A percentile compares a stretch with the other conserved stretches of the same genome.
Evolutionary conservation across 2,888 invertebrate genomes (phyloP).

Genomic region (Phasia obesa): DNA sequence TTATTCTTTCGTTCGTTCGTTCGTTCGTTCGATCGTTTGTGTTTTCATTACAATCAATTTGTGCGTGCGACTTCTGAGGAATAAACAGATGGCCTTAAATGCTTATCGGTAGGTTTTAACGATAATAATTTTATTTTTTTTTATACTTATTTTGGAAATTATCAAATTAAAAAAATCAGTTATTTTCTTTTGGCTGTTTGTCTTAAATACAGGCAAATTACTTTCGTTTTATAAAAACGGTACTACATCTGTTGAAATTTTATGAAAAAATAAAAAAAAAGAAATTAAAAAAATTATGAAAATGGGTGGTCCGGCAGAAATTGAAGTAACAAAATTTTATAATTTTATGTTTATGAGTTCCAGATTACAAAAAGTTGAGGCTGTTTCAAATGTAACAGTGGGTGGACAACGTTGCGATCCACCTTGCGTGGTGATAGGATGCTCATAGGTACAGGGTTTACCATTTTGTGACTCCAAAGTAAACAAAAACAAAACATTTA

Average conservation of each 20-base stretch:
- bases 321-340: neutral
- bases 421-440: too few relatives aligned
- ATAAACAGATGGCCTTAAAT: conserved; percentile 67
- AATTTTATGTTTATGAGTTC: too few relatives aligned
- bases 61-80: conserved; percentile 68
- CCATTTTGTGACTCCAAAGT: too few relatives aligned
- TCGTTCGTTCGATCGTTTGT: conserved; percentile 21
- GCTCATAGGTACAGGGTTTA: too few relatives aligned
- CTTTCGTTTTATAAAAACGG: conserved; percentile 57
- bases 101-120: conserved; percentile 59
- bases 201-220: conserved; percentile 23
- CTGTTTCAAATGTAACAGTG: too few relatives aligned
- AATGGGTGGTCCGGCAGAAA: neutral
- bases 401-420: too few relatives aligned
- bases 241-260: conserved; percentile 57
- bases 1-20: conserved; percentile 4
- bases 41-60: conserved; percentile 29
- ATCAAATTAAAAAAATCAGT: conserved; percentile 56
- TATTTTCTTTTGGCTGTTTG: conserved; percentile 14
- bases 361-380: too few relatives aligned
- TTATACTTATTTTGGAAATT: conserved; percentile 9
- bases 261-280: neutral
- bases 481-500: too few relatives aligned
- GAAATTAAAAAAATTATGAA: neutral
- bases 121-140: conserved; percentile 12